phyloP scores from a whole-genome alignment of 2,113 vertebrate genomes.

The Hyla sarda region DNA sequence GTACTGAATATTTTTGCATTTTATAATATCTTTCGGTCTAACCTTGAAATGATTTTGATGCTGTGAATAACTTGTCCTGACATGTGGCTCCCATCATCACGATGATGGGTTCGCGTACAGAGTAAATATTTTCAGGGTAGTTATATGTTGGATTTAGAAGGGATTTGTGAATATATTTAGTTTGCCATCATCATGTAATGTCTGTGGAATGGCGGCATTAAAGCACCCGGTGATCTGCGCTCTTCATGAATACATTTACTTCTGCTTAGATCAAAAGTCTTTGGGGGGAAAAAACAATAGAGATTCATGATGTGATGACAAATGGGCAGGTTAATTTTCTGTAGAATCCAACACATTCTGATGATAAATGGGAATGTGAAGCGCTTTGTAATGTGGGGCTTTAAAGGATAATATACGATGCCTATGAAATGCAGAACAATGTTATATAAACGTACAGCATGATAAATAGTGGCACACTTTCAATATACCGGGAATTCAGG shows the following conservation, averaged over 20 bases:
- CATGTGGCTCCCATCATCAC: background rate
- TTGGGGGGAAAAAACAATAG: slow-evolving; percentile 15
- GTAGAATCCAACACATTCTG: slow-evolving; percentile 40
- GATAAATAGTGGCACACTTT: slow-evolving; percentile 42
- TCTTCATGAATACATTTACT: slow-evolving; percentile 21
- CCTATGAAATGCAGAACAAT: slow-evolving; percentile 43
- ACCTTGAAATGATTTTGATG: background rate
- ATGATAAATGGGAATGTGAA: slow-evolving; percentile 38
- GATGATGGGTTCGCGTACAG: background rate
- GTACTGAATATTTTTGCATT: background rate
- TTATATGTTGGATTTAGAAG: background rate
- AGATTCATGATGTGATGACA: slow-evolving; percentile 31
- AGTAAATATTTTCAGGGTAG: background rate
- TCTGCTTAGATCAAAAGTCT: slow-evolving; percentile 8
- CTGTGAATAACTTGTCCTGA: background rate
- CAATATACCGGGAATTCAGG: slow-evolving; percentile 21
- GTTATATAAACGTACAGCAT: slow-evolving; percentile 47
- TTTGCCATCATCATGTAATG: background rate
- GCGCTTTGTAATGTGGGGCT: slow-evolving; percentile 36
- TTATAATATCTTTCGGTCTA: background rate
- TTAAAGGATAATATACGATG: slow-evolving; percentile 57
- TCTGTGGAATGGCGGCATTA: background rate
- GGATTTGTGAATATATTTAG: background rate
- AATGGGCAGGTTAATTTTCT: slow-evolving; percentile 51
- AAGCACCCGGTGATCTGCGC: background rate